Evolutionary conservation across 2,113 vertebrate species (phyloP).

Genomic region (Ailurus styani): DNA sequence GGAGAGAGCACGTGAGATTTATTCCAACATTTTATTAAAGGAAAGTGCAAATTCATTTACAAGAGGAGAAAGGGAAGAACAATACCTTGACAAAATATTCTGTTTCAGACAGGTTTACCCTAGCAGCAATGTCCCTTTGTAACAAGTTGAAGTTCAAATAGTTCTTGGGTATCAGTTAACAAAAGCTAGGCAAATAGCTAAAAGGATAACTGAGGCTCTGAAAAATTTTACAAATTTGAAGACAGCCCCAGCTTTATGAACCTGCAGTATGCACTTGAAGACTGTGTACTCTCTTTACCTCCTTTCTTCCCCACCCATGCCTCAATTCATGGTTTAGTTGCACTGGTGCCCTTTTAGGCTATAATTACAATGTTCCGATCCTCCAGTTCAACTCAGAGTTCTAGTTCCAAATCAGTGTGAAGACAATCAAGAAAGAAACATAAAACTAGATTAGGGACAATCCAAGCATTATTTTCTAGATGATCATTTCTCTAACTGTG

Average conservation of each 20-base stretch:
- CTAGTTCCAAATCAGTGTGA: constrained; percentile 34
- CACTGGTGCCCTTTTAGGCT: constrained; percentile 4
- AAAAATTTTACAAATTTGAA: not conserved
- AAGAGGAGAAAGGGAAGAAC: constrained; percentile 2
- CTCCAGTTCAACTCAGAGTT: constrained; percentile 40
- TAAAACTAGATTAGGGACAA: not conserved
- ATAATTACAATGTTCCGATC: constrained; percentile 60
- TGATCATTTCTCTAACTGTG: not conserved
- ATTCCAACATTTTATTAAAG: constrained; percentile 32
- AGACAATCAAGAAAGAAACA: constrained; percentile 34
- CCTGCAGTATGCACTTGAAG: not conserved
- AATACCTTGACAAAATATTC: constrained; percentile 16
- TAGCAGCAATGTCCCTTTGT: not conserved
- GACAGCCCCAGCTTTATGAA: not conserved
- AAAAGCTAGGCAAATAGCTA: not conserved
- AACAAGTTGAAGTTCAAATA: constrained; percentile 29
- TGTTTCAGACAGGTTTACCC: not conserved
- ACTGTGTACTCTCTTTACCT: not conserved
- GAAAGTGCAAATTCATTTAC: constrained; percentile 29
- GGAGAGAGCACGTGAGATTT: not conserved
- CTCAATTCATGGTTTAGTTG: constrained; percentile 25
- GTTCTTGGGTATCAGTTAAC: not conserved
- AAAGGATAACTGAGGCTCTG: not conserved
- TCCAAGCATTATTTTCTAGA: not conserved
- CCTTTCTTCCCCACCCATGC: not conserved